Evolutionary conservation across 2,113 vertebrate species (phyloP), one percentile per base, ranked within the genome.

Genomic region (Suncus etruscus): DNA sequence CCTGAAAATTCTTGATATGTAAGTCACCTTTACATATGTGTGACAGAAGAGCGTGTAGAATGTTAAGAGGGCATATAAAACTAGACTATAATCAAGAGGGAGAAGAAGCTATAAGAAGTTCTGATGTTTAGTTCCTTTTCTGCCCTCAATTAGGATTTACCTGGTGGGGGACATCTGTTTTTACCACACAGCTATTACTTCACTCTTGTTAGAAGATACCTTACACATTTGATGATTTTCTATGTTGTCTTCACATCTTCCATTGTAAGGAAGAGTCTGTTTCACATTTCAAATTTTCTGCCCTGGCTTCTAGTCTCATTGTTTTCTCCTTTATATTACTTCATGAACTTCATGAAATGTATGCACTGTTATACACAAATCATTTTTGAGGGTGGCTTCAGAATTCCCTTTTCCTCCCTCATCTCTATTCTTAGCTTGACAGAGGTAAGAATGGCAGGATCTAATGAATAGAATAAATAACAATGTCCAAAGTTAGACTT

Each of bases 381-480:
- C 54, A 65, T 50, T 79, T 12, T 61, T 32, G 54, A 88, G 83
- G 39, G 51, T 27, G 39, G 25, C 18, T 63, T 87, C 20, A 48
- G 58, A 31, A 11, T 51, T 39, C 5, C 25, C 20, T 3, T 39
- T 47, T 1, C n/a, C 15, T n/a, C 27, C 25, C 78, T 4, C 16
- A 27, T 11, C 6, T 50, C 47, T 31, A 24, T 45, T 11, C 39
- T 45, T 24, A 9, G 3, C 14, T 15, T 29, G 2, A 72, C 86
- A 11, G 61, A 22, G 27, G 69, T 82, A 81, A 14, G 75, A 89
- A 90, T 11, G 32, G 76, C 51, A 77, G 73, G 29, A 74, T 85
- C 32, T 58, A 78, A 48, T 83, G 81, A 74, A 65, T 84, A 86
- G 25, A 69, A 51, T 45, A 68, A 93, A 90, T 90, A 90, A 78